A percentile compares a stretch with the other conserved stretches of the same genome.
Evolutionary conservation across 2,113 vertebrate genomes (phyloP).

Genomic region (Anguilla japonica): DNA sequence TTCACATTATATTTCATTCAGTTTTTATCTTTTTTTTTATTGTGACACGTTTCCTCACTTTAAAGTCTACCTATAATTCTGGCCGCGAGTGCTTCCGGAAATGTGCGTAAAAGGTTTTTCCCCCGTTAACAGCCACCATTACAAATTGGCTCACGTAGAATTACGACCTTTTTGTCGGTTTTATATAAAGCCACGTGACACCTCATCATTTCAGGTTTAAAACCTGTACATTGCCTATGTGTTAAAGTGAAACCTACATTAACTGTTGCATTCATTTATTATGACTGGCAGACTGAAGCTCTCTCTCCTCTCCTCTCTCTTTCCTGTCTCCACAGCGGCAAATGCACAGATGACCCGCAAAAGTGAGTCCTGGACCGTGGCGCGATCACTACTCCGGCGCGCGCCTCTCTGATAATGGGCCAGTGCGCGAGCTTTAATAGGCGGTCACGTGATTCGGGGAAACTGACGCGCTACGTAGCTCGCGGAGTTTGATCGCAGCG

Average conservation of each 20-base stretch:
- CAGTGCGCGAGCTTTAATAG: neutral
- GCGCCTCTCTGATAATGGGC: neutral
- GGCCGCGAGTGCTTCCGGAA: neutral
- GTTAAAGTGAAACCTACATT: neutral
- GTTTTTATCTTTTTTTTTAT: no score
- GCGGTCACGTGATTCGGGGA: neutral
- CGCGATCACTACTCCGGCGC: neutral
- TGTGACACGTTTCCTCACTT: no score
- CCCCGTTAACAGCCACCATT: no score
- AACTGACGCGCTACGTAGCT: neutral
- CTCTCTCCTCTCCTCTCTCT: neutral
- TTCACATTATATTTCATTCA: no score
- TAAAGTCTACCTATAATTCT: neutral
- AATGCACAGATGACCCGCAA: constrained; percentile 88
- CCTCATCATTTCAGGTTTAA: no score
- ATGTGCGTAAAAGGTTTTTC: neutral
- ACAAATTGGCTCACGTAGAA: neutral
- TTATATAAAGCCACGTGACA: no score
- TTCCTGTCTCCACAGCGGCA: constrained; percentile 64
- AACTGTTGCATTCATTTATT: neutral
- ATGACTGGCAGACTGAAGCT: neutral
- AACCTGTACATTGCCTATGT: neutral
- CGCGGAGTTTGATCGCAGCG: neutral
- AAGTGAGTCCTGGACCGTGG: constrained; percentile 74
- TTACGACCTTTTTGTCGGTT: neutral